These are phyloP conservation scores for Sceliomorpha sp. DNA, from an alignment of 2,888 invertebrate species.

Conservation along the genomic window DNA sequence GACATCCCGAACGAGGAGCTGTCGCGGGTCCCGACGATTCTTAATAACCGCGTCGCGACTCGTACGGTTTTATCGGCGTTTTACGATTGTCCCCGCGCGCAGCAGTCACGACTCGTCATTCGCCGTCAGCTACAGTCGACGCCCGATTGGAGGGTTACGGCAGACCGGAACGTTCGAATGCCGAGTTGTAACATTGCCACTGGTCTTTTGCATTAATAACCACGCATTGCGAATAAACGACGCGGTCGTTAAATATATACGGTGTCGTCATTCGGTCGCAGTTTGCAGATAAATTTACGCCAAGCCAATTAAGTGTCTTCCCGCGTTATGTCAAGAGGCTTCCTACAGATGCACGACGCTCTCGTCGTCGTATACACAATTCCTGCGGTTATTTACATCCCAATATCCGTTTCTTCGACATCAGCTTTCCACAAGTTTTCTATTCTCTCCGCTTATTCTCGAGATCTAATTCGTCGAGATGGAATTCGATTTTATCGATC, in stretches of 20 bases:
- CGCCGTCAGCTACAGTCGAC: slow-evolving; percentile 32
- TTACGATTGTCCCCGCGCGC: slow-evolving; percentile 1
- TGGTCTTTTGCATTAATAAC: slow-evolving; percentile 15
- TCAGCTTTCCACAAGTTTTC: too few relatives aligned
- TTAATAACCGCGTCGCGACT: slow-evolving; percentile 62
- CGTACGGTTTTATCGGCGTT: slow-evolving; percentile 27
- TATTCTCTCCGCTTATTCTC: too few relatives aligned
- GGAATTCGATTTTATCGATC: slow-evolving; percentile 2
- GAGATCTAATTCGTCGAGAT: too few relatives aligned
- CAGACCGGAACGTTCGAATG: slow-evolving; percentile 24
- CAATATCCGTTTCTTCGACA: slow-evolving; percentile 18
- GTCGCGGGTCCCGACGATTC: slow-evolving; percentile 60
- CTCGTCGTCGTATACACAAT: slow-evolving; percentile 16
- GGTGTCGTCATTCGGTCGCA: slow-evolving; percentile 1
- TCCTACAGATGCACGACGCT: slow-evolving; percentile 8
- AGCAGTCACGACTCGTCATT: slow-evolving; percentile 24
- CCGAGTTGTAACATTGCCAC: slow-evolving; percentile 14
- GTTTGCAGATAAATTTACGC: slow-evolving; percentile 1
- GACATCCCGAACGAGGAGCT: slow-evolving; percentile 56
- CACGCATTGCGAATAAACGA: too few relatives aligned
- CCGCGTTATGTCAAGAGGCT: slow-evolving; percentile 8
- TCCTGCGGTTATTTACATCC: slow-evolving; percentile 26
- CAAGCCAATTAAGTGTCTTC: slow-evolving; percentile 26
- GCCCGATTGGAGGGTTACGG: slow-evolving; percentile 54
- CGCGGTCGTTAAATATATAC: not conserved